Evolutionary conservation across 2,888 invertebrate genomes (phyloP), one percentile per base, ranked within the genome.

Genomic region (Parnassius smintheus): DNA sequence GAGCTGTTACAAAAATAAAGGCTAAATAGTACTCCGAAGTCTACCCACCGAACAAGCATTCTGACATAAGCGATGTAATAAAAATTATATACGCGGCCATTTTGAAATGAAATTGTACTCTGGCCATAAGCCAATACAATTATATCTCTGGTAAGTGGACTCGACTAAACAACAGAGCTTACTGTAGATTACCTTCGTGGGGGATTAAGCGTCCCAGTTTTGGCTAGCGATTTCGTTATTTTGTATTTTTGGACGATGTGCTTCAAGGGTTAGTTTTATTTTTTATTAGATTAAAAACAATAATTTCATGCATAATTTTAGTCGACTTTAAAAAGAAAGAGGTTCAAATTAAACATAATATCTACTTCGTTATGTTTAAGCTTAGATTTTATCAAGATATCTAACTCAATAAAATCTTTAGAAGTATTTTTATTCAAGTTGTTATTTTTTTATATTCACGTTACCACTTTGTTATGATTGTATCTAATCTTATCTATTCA

Each of bases 71-170:
- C 65, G 62, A 55, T 57, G 49, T 64, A 65, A 68, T 68, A 83
- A 85, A 86, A 82, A 86, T 85, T 85, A 84, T 84, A 81, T 83
- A 86, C 81, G 81, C 74, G 62, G 75, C 83, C 85, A 84, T 86
- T 86, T 82, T 80, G 79, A 81, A 76, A 86, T 83, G 84, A 82
- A 77, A 81, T 81, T 75, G 76, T 78, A 75, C 75, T 7, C 64
- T 68, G 68, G 68, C 65, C 52, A 4, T 1, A 41, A 22, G 65
- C 68, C 68, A 66, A 71, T 77, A 81, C 81, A 85, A 86, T 86
- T 85, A 85, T 81, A 76, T 74, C 68, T 69, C 68, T 68, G 68
- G 77, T 76, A 76, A 77, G 82, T 76, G 74, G 65, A 66, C 67
- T 54, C 60, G 65, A 53, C 71, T 71, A 71, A 71, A 70, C 68